A percentile compares a stretch with the other conserved stretches of the same genome.
These are phyloP conservation scores for Ceratoteleas bidentatus DNA, from an alignment of 1,140 invertebrate species.

Conservation along the genomic window DNA sequence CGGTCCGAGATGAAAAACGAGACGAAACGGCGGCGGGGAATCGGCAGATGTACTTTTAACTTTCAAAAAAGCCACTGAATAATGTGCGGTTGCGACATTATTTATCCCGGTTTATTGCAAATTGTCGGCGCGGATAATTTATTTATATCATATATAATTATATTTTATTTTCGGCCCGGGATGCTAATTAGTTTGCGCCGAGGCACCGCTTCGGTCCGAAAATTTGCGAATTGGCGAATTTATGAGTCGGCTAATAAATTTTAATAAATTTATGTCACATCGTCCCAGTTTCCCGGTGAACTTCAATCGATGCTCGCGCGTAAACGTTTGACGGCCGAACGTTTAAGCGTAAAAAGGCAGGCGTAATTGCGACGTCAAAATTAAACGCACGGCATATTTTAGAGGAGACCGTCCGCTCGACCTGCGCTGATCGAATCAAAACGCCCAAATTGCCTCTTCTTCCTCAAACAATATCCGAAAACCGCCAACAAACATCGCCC, in stretches of 20 bases:
- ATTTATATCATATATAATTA: slow-evolving; percentile 39
- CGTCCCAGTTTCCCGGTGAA: slow-evolving; percentile 16
- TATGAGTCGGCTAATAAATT: slow-evolving; percentile 35
- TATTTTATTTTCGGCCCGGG: slow-evolving; percentile 22
- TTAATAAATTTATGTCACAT: slow-evolving; percentile 29
- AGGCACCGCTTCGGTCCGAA: neutral
- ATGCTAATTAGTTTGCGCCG: slow-evolving; percentile 33
- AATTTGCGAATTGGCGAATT: slow-evolving; percentile 10
- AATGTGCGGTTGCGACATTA: slow-evolving; percentile 37
- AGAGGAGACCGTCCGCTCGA: no score
- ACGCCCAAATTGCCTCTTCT: no score
- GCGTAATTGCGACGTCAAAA: no score
- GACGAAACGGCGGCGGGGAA: neutral
- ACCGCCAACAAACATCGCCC: no score
- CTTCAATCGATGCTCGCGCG: slow-evolving; percentile 9
- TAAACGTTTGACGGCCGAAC: no score
- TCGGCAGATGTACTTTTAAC: slow-evolving; percentile 38
- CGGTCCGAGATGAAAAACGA: slow-evolving; percentile 3
- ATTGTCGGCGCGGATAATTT: slow-evolving; percentile 14
- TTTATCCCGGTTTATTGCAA: slow-evolving; percentile 34
- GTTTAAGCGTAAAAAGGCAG: no score
- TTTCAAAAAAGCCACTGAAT: slow-evolving; percentile 36
- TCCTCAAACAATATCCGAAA: no score
- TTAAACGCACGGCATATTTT: no score
- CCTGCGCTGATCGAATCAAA: no score